Evolutionary conservation across 2,113 vertebrate species (phyloP).

Genomic region (Chionomys nivalis): DNA sequence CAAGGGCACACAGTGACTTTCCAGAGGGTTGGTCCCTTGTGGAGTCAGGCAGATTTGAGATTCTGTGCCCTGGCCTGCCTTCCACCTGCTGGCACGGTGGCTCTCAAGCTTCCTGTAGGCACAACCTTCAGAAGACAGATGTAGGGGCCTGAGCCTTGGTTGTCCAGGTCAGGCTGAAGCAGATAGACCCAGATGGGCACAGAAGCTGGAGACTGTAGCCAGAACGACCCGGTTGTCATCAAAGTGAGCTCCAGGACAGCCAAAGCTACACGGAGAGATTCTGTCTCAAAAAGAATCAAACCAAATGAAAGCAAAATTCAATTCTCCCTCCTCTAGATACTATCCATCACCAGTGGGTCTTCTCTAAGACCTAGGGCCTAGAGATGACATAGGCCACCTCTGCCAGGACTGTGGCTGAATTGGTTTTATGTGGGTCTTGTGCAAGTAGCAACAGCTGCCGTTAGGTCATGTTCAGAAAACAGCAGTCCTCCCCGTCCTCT

Average conservation of each 20-base stretch:
- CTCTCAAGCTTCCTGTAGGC: neutral
- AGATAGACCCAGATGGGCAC: neutral
- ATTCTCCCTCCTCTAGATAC: neutral
- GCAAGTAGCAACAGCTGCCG: neutral
- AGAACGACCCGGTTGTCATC: fast-evolving
- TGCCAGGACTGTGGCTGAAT: too few relatives aligned
- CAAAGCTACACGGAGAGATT: neutral
- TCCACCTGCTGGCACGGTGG: neutral
- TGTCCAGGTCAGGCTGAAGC: neutral
- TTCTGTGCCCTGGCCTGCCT: neutral
- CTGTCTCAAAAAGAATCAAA: neutral
- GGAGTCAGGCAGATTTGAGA: neutral
- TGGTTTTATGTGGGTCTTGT: neutral
- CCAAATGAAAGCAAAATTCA: neutral
- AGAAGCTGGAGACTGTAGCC: neutral
- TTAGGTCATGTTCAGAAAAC: neutral
- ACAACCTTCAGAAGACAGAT: neutral
- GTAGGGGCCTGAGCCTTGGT: neutral
- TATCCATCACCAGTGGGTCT: too few relatives aligned
- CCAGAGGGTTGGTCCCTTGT: constrained; percentile 11
- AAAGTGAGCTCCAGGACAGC: neutral
- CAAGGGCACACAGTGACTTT: constrained; percentile 59
- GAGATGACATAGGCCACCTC: neutral
- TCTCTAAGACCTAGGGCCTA: neutral
- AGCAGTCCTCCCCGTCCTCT: neutral